phyloP scores from a whole-genome alignment of 2,113 vertebrate species.

The Gopherus evgoodei region DNA sequence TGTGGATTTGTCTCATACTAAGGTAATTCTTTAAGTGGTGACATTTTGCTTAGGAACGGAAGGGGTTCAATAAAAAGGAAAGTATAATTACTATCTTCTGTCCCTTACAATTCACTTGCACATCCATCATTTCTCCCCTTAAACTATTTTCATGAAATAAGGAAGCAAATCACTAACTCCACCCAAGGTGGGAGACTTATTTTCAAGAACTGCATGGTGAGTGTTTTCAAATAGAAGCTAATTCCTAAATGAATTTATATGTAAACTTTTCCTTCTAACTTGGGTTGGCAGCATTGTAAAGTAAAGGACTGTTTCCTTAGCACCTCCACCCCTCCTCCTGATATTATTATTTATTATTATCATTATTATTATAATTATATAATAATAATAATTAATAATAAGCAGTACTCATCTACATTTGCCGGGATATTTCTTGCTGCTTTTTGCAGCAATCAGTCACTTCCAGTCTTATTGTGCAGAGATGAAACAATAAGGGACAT shows the following conservation, averaged over 20 bases:
- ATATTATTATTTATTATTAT: too few species aligned
- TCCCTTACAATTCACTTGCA: background rate
- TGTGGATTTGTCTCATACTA: background rate
- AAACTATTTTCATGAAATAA: constrained; percentile 26
- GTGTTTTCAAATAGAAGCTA: background rate
- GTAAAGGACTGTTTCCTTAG: too few species aligned
- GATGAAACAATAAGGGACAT: too few species aligned
- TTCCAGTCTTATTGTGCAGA: too few species aligned
- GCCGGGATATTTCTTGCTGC: too few species aligned
- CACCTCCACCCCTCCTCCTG: too few species aligned
- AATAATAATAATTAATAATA: too few species aligned
- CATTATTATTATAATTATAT: too few species aligned
- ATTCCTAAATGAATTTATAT: constrained; percentile 20
- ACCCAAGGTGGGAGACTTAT: background rate
- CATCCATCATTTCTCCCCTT: background rate
- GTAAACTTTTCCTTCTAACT: background rate
- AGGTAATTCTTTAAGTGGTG: background rate
- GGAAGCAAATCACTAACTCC: background rate
- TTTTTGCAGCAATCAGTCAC: too few species aligned
- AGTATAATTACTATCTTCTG: background rate
- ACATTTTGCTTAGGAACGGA: background rate
- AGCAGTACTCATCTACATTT: too few species aligned
- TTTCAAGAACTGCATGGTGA: background rate
- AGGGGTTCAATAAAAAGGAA: background rate
- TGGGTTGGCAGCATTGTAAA: too few species aligned